Conservation (phyloP, 1,140 invertebrate species). For the Brachionus rotundiformis region DNA sequence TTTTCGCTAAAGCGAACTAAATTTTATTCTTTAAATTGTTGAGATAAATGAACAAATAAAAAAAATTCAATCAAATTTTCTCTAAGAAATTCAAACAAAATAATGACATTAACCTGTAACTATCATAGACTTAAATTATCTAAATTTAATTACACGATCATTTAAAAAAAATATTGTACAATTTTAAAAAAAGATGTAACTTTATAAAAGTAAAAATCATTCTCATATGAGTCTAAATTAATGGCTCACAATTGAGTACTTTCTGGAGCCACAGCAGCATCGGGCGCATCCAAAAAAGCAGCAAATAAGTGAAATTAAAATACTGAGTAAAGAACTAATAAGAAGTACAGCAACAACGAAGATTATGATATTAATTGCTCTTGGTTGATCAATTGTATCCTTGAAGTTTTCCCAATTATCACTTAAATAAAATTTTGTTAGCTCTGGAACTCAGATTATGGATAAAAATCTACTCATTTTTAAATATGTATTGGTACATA, state of each 20-base stretch:
- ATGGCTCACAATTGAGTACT: constrained; percentile 45
- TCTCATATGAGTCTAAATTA: background rate
- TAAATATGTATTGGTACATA: constrained; percentile 5
- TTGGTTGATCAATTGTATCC: constrained; percentile 22
- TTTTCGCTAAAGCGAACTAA: background rate
- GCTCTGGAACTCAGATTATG: background rate
- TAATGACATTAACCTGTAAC: background rate
- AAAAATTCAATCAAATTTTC: background rate
- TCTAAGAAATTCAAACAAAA: background rate
- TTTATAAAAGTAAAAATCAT: background rate
- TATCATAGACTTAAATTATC: background rate
- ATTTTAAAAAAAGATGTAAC: background rate
- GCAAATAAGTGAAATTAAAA: constrained; percentile 38
- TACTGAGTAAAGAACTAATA: constrained; percentile 23
- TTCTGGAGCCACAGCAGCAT: constrained; percentile 51
- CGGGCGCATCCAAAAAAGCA: constrained; percentile 28
- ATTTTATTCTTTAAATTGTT: background rate
- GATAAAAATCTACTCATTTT: background rate
- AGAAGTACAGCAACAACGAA: constrained; percentile 33
- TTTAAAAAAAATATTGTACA: background rate
- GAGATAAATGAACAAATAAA: background rate
- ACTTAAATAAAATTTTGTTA: constrained; percentile 15
- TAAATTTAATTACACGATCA: constrained; percentile 12
- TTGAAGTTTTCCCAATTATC: constrained; percentile 43
- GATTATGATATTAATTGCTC: constrained; percentile 39